These are phyloP conservation scores for Zaprionus capensis DNA, from an alignment of 1,140 invertebrate species.

Conservation along the genomic window DNA sequence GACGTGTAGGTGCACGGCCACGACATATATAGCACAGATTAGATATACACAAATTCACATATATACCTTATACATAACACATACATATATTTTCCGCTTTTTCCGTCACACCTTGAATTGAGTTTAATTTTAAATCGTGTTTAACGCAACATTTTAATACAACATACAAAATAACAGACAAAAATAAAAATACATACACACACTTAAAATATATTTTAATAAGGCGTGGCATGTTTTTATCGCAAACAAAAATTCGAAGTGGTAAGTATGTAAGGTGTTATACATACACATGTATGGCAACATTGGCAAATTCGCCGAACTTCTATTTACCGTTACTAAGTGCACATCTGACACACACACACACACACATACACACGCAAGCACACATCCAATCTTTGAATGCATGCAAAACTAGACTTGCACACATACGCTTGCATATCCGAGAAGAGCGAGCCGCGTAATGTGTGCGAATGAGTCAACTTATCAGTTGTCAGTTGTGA, in stretches of 20 bases:
- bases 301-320: background rate
- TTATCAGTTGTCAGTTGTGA: background rate
- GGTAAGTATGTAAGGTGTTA: conserved; percentile 31
- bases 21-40: background rate
- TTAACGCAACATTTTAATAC: conserved; percentile 50
- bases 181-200: conserved; percentile 45
- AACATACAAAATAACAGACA: conserved; percentile 47
- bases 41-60: background rate
- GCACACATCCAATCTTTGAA: background rate
- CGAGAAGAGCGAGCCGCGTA: background rate
- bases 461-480: conserved; percentile 7
- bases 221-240: conserved; percentile 52
- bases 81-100: conserved; percentile 16
- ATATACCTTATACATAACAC: background rate
- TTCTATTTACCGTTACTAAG: conserved; percentile 22
- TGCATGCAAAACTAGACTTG: background rate
- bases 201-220: conserved; percentile 48
- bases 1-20: background rate
- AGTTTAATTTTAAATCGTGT: conserved; percentile 57
- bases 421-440: background rate
- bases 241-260: conserved; percentile 60
- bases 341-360: background rate
- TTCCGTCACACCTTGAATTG: conserved; percentile 55
- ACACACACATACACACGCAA: conserved; percentile 4
- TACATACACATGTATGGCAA: conserved; percentile 16